These are phyloP conservation scores for Ramazzottius varieornatus DNA, from an alignment of 2,888 invertebrate genomes.

Conservation along the genomic window DNA sequence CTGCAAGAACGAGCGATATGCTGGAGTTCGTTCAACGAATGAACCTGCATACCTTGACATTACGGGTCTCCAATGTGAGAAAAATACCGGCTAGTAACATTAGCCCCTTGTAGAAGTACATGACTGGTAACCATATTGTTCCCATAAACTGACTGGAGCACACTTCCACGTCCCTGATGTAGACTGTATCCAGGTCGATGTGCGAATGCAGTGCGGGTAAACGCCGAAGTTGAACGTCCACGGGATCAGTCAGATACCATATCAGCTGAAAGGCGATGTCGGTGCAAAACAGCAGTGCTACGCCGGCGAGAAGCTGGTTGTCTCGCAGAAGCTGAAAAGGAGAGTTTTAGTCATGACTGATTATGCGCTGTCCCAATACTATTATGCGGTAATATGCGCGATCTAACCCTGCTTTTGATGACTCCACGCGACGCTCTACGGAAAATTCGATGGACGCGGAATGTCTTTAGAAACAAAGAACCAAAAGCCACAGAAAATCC, in stretches of 20 bases:
- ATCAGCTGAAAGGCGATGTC: constrained; percentile 54
- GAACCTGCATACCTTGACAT: constrained; percentile 7
- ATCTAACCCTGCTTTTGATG: background rate
- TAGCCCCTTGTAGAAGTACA: constrained; percentile 68
- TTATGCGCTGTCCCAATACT: too few relatives aligned
- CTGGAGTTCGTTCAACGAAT: background rate
- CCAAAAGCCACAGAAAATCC: constrained; percentile 75
- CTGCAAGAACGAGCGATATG: constrained; percentile 62
- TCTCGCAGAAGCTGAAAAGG: constrained; percentile 44
- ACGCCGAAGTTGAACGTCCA: constrained; percentile 29
- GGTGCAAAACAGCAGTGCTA: constrained; percentile 49
- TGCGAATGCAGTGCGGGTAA: constrained; percentile 9
- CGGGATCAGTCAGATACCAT: constrained; percentile 62
- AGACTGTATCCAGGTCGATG: constrained; percentile 18
- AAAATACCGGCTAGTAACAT: constrained; percentile 64
- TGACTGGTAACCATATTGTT: constrained; percentile 60
- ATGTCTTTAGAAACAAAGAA: constrained; percentile 41
- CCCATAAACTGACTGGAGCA: constrained; percentile 58
- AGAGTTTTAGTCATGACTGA: background rate
- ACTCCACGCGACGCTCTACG: background rate
- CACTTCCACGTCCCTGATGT: constrained; percentile 43
- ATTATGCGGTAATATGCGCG: too few relatives aligned
- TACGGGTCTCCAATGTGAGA: constrained; percentile 72
- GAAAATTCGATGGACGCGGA: background rate
- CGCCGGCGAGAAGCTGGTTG: constrained; percentile 55